Conservation (phyloP, 2,888 invertebrate genomes). For the Labia minor region DNA sequence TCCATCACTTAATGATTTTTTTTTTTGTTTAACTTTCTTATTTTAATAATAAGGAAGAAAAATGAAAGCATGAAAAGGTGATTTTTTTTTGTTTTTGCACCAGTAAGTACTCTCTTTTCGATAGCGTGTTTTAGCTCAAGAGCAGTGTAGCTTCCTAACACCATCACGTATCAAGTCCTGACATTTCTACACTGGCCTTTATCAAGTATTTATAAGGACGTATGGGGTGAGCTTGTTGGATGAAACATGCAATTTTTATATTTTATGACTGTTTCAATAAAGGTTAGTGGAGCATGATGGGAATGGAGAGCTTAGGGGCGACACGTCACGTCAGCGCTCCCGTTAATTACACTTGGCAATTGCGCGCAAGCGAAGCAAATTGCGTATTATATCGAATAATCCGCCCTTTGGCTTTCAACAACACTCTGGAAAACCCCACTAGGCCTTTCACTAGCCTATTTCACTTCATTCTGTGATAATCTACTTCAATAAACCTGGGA, state of each 20-base stretch:
- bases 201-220: neutral
- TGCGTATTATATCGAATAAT: conserved; percentile 13
- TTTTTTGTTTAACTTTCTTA: neutral
- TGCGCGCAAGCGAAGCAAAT: conserved; percentile 4
- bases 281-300: conserved; percentile 13
- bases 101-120: neutral
- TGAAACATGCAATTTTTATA: conserved; percentile 2
- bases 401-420: conserved; percentile 13
- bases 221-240: neutral
- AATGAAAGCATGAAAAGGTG: neutral
- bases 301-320: conserved; percentile 13
- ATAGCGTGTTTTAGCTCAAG: neutral
- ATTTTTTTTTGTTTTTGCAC: neutral
- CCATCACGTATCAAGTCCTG: conserved; percentile 5
- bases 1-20: neutral
- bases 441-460: neutral
- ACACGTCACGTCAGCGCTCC: conserved; percentile 8
- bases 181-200: conserved; percentile 13
- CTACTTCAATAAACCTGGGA: neutral
- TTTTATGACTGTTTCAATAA: conserved; percentile 13
- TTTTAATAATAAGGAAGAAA: neutral
- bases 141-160: neutral
- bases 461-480: neutral
- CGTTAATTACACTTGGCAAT: conserved; percentile 13
- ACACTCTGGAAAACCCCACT: too few species aligned